Conservation (phyloP, 1,140 invertebrate genomes). For the Nylanderia fulva region DNA sequence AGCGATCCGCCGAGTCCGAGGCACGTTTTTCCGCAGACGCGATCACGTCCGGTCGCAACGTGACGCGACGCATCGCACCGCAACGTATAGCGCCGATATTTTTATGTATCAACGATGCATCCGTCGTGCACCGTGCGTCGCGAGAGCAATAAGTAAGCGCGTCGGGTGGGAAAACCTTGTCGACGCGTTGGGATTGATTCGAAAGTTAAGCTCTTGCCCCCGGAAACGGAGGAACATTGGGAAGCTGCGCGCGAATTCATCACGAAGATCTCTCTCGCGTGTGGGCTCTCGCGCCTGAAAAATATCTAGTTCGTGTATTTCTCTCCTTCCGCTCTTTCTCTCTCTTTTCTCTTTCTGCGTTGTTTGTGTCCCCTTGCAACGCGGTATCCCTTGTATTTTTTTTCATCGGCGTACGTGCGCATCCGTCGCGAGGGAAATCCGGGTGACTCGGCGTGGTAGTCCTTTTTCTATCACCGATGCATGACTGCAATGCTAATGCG, state of each 20-base stretch:
- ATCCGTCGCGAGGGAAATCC: conserved; percentile 47
- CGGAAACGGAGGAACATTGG: conserved; percentile 11
- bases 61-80: background rate
- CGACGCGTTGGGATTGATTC: conserved; percentile 64
- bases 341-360: background rate
- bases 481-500: conserved; percentile 6
- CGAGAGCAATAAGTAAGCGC: conserved; percentile 45
- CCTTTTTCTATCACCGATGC: background rate
- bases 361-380: background rate
- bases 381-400: conserved; percentile 15
- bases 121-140: background rate
- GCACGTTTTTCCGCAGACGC: conserved; percentile 27
- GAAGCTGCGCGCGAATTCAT: conserved; percentile 59
- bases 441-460: background rate
- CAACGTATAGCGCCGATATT: background rate
- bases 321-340: background rate
- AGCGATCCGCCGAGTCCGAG: conserved; percentile 12
- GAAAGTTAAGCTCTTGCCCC: conserved; percentile 36
- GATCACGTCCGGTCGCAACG: conserved; percentile 14
- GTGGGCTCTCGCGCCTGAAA: conserved; percentile 24
- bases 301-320: conserved; percentile 50
- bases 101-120: conserved; percentile 34
- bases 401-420: conserved; percentile 12
- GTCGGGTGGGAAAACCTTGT: conserved; percentile 38
- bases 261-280: conserved; percentile 38